A percentile compares a stretch with the other conserved stretches of the same genome.
Conservation (phyloP, 2,113 vertebrate species). For the Pelmatolapia mariae region DNA sequence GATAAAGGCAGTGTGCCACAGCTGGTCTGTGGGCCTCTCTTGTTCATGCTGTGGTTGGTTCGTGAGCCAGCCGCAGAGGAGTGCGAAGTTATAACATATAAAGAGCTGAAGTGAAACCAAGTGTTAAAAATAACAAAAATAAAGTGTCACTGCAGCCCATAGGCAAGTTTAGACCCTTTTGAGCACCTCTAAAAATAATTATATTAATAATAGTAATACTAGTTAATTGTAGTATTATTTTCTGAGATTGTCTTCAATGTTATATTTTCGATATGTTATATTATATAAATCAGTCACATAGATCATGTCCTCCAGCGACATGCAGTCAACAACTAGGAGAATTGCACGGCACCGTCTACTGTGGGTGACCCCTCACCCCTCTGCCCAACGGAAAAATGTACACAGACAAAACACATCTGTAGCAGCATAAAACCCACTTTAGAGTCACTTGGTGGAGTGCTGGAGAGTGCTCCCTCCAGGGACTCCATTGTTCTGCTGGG, state of each 20-base stretch:
- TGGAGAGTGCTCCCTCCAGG: background rate
- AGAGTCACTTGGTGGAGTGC: background rate
- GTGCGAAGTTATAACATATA: background rate
- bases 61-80: accelerated
- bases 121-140: background rate
- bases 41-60: background rate
- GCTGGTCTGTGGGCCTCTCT: accelerated
- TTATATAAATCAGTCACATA: background rate
- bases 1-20: background rate
- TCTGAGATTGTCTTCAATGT: background rate
- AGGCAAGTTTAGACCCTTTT: background rate
- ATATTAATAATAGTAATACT: background rate
- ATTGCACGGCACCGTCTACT: accelerated
- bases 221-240: background rate
- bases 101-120: background rate
- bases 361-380: background rate
- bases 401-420: background rate
- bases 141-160: background rate
- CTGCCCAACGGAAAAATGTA: background rate
- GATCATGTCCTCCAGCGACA: background rate
- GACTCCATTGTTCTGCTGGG: background rate
- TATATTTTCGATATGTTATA: background rate
- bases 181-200: background rate
- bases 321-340: background rate
- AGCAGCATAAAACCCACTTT: background rate